Conservation (phyloP, 1,140 invertebrate species). For the Polypedilum pembai region DNA sequence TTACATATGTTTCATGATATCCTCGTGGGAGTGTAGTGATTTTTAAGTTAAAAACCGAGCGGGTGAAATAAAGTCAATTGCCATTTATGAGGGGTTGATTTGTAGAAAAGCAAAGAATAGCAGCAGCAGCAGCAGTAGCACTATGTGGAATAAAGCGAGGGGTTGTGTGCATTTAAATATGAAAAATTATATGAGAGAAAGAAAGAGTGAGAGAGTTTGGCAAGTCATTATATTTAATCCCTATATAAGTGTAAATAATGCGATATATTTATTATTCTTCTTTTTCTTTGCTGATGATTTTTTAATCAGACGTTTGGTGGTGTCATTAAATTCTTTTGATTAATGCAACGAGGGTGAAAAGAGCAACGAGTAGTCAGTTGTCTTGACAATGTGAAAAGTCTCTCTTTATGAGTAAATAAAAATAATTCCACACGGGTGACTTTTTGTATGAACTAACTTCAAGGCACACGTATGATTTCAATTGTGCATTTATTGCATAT, state of each 20-base stretch:
- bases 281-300: background rate
- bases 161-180: conserved; percentile 21
- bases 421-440: conserved; percentile 2
- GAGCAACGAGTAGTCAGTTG: too few species aligned
- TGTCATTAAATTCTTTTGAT: conserved; percentile 7
- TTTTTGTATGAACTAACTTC: too few species aligned
- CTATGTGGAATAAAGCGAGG: background rate
- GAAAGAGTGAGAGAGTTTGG: too few species aligned
- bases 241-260: conserved; percentile 27
- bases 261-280: background rate
- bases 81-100: conserved; percentile 1
- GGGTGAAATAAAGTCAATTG: conserved; percentile 2
- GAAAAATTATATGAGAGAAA: conserved; percentile 23
- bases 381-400: background rate
- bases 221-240: conserved; percentile 27
- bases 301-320: conserved; percentile 6
- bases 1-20: conserved; percentile 26
- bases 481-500: too few species aligned
- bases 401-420: background rate
- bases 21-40: conserved; percentile 26
- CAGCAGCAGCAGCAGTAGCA: background rate
- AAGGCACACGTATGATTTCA: too few species aligned
- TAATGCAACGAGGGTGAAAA: background rate
- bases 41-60: background rate
- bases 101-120: background rate